A percentile compares a stretch with the other conserved stretches of the same genome.
Conservation (phyloP, 2,888 invertebrate species). For the Mimas tiliae region DNA sequence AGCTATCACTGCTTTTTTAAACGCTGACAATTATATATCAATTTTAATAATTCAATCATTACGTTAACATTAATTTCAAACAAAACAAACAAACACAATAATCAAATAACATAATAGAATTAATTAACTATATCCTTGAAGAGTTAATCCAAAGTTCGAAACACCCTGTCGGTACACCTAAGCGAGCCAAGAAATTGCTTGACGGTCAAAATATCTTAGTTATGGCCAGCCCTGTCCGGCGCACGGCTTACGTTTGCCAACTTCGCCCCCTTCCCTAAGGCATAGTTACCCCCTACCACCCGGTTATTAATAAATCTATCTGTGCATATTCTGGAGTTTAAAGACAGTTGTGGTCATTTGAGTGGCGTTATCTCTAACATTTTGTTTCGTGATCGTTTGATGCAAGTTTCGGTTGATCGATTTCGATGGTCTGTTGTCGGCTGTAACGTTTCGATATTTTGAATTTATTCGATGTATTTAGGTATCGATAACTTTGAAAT, state of each 20-base stretch:
- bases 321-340: slow-evolving; percentile 73
- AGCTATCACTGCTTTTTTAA: no score
- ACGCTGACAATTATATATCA: no score
- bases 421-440: background rate
- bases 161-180: slow-evolving; percentile 69
- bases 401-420: slow-evolving; percentile 29
- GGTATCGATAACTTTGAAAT: background rate
- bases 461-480: background rate
- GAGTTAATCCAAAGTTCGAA: slow-evolving; percentile 55
- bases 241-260: slow-evolving; percentile 81
- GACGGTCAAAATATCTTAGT: slow-evolving; percentile 85
- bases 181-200: slow-evolving; percentile 79
- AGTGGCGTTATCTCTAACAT: slow-evolving; percentile 44
- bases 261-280: slow-evolving; percentile 70
- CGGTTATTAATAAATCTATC: slow-evolving; percentile 83
- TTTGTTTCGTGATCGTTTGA: slow-evolving; percentile 6
- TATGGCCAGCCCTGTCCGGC: slow-evolving; percentile 83
- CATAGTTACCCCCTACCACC: slow-evolving; percentile 61
- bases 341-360: slow-evolving; percentile 65
- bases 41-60: background rate
- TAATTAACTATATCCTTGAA: slow-evolving; percentile 61
- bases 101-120: slow-evolving; percentile 55
- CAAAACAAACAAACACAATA: slow-evolving; percentile 34
- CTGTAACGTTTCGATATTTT: background rate
- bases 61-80: no score